Conservation (phyloP, 2,113 vertebrate species). For the Herpetotheres cachinnans region DNA sequence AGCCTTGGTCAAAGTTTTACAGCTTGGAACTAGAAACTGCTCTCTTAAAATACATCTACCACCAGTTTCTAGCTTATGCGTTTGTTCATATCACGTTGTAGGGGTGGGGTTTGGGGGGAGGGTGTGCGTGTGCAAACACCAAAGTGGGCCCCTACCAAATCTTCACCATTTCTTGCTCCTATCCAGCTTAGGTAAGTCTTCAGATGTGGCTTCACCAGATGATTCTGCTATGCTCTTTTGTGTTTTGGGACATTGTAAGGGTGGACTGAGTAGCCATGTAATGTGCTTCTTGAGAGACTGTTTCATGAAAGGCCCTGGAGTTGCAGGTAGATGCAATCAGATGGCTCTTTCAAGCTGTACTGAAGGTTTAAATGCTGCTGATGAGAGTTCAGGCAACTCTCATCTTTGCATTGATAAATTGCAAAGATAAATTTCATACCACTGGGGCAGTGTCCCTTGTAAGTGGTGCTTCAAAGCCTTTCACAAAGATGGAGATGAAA, state of each 20-base stretch:
- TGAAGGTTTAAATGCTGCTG: not conserved
- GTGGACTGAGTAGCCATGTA: not conserved
- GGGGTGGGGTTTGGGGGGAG: not conserved
- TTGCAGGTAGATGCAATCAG: not conserved
- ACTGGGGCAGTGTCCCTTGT: not conserved
- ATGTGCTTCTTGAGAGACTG: not conserved
- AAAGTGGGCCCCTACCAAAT: rapidly evolving
- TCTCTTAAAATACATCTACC: not conserved
- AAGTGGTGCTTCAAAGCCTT: not conserved
- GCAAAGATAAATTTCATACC: not conserved
- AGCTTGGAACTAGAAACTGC: not conserved
- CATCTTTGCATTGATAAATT: too few species aligned
- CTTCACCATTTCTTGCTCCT: not conserved
- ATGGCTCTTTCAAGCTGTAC: not conserved
- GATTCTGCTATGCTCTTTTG: not conserved
- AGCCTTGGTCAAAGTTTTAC: not conserved
- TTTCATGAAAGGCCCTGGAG: not conserved
- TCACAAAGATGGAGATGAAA: not conserved
- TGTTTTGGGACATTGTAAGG: not conserved
- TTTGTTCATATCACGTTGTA: not conserved
- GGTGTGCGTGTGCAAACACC: rapidly evolving
- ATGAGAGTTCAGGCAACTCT: not conserved
- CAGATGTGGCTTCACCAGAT: not conserved
- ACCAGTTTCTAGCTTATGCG: not conserved
- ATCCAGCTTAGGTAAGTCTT: rapidly evolving